Base-by-base conservation (phyloP, 2,797 vertebrate genomes). In the Halcyon smyrnensis region DNA sequence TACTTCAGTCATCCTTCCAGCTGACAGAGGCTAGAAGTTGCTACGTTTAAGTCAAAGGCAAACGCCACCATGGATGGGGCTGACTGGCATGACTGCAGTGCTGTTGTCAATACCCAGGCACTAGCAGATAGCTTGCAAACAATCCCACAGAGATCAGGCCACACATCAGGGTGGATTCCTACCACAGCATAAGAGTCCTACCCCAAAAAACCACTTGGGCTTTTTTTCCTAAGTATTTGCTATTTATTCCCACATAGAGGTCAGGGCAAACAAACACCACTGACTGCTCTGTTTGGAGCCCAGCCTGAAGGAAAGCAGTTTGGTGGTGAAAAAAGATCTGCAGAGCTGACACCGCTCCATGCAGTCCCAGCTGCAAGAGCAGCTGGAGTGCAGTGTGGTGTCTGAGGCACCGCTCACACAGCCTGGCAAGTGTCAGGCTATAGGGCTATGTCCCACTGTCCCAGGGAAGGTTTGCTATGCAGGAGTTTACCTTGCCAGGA, bases 31-130 rank as follows among this genome's bases (percentile, higher is more conserved):
- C 39, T 79, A 46, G 63, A 85, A 87, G 62, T 60, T 69, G n/a
- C 36, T 70, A 14, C 64, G 19, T 67, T 83, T 92, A 80, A 77
- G 69, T 64, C 69, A 90, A 79, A 85, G 45, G 48, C 8, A 9
- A 90, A 90, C 25, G 46, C 45, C 53, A 73, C 36, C 21, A 32
- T 43, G 43, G n/a, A 43, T 21, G 75, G n/a, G 41, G 39, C 82
- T 87, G 54, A 21, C 41, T 37, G 39, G 28, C 54, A 39, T 46
- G 63, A 36, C 67, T 65, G 41, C 37, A 69, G 43, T 19, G 20
- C 1, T 1, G 27, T 19, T 0, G 0, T 68, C 32, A 76, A 76
- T 68, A 65, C 15, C 12, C 16, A 43, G 24, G 54, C 51, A 70
- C 43, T 62, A 18, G 39, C 13, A 73, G 46, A 28, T 62, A 62